Percentiles rank a stretch among this genome's conserved stretches.
Conservation (phyloP, 1,140 invertebrate species). For the Odontomachus brunneus region DNA sequence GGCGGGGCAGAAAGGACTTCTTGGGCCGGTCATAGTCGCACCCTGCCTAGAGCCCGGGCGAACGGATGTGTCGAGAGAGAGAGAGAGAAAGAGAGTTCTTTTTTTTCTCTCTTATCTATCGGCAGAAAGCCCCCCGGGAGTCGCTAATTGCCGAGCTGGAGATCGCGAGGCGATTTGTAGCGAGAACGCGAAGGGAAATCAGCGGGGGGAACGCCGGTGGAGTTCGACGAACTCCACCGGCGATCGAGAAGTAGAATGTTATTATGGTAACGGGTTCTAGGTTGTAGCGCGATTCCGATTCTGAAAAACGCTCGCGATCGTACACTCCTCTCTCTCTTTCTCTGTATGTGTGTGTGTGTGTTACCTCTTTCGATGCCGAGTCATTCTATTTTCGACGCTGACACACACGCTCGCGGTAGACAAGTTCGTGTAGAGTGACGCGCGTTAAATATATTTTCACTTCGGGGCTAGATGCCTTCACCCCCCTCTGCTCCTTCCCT, state of each 20-base stretch:
- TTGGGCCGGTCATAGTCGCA: neutral
- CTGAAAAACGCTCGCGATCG: constrained; percentile 25
- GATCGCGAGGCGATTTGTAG: constrained; percentile 29
- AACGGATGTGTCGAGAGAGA: too few species aligned
- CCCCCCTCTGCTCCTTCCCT: neutral
- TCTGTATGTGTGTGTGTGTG: neutral
- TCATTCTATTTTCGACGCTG: constrained; percentile 45
- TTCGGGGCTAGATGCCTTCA: neutral
- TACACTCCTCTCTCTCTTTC: too few species aligned
- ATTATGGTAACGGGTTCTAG: constrained; percentile 59
- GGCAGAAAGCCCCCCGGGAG: neutral
- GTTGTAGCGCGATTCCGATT: constrained; percentile 32
- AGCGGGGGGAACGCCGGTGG: neutral
- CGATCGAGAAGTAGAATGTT: constrained; percentile 57
- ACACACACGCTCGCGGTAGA: neutral
- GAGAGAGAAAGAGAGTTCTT: too few species aligned
- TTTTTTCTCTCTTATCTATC: constrained; percentile 29
- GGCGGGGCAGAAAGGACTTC: neutral
- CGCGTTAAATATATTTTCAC: constrained; percentile 36
- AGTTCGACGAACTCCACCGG: constrained; percentile 43
- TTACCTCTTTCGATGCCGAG: constrained; percentile 16
- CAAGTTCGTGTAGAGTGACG: neutral
- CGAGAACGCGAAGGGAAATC: constrained; percentile 37
- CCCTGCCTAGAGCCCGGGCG: neutral
- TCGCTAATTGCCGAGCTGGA: constrained; percentile 27